These are phyloP conservation scores for Lagodon rhomboides DNA, from an alignment of 2,797 vertebrate genomes.

Conservation along the genomic window DNA sequence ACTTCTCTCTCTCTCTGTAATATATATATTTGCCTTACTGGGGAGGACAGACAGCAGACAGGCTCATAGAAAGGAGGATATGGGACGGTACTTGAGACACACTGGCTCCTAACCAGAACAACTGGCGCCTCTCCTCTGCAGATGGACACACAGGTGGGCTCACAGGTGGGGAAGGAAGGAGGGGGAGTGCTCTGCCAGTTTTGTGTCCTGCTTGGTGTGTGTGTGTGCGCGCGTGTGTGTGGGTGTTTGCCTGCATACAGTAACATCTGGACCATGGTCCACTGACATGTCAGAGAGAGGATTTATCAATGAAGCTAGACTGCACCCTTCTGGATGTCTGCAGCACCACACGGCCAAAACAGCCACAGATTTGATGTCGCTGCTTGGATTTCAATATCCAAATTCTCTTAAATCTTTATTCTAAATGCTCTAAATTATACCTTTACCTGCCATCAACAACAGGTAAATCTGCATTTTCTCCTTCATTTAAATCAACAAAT, in stretches of 20 bases:
- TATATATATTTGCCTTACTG: conserved; percentile 32
- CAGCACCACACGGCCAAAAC: conserved; percentile 44
- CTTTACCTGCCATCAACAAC: neutral
- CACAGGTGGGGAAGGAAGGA: conserved; percentile 78
- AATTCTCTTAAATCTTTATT: neutral
- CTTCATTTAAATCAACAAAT: neutral
- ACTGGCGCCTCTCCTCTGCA: conserved; percentile 83
- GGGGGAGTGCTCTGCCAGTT: conserved; percentile 78
- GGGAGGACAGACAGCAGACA: conserved; percentile 57
- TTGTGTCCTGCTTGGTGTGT: conserved; percentile 79
- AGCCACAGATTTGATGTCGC: neutral
- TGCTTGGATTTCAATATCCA: conserved; percentile 11
- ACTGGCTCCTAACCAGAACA: conserved; percentile 85
- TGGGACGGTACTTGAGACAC: conserved; percentile 80
- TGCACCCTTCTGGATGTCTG: conserved; percentile 81
- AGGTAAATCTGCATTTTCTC: neutral
- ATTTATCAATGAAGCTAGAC: conserved; percentile 77
- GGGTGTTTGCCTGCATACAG: conserved; percentile 37
- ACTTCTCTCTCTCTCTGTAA: conserved; percentile 20
- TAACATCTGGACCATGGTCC: conserved; percentile 83
- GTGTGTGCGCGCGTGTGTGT: conserved; percentile 54
- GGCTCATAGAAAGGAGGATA: conserved; percentile 58
- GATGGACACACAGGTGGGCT: conserved; percentile 89
- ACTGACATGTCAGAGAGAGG: conserved; percentile 50
- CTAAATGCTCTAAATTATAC: neutral